Base-by-base conservation (phyloP, 2,888 invertebrate genomes). In the Amiota mariae region DNA sequence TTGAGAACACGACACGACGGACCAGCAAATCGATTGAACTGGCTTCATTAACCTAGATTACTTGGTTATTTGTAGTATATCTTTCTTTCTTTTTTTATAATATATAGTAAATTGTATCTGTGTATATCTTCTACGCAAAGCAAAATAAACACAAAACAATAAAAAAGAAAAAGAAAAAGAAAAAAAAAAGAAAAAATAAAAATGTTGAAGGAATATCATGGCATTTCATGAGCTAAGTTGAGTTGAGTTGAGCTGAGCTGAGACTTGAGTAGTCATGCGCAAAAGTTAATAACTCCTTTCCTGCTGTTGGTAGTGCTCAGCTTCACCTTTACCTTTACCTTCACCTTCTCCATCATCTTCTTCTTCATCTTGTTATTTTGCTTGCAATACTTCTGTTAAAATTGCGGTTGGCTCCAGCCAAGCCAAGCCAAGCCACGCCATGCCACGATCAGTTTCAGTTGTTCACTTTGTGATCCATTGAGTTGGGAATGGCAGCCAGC, bases 251-350 rank as follows among this genome's bases (percentile, higher is more conserved):
- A 24, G 24, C 3, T 24, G 24, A 36, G 36, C 36, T 36, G 6
- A 36, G 36, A 6, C 36, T 36, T 36, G 36, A 36, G 36, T 78
- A 73, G 75, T 66, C 79, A 79, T 79, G 79, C 76, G 75, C 78
- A 76, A 76, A 75, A 78, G 73, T 79, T 85, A 85, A 85, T 85
- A 86, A 85, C 85, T 85, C 81, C 82, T 82, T 85, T 85, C 85
- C 86, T 85, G 81, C 15, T 59, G 59, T n/a, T 51, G 13, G 54
- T n/a, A 6, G 54, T n/a, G 54, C 6, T 36, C 36, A 36, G 0
- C 36, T 6, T 36, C 54, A 51, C 1, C 54, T 59, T 10, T 10
- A 6, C 20, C 59, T 20, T 10, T 4, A 4, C 84, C 80, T 77
- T 82, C 81, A 81, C 76, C 75, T 79, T 76, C 61, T 63, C 75